Evolutionary conservation across 1,140 invertebrate genomes (phyloP).

Genomic region (Halictus rubicundus): DNA sequence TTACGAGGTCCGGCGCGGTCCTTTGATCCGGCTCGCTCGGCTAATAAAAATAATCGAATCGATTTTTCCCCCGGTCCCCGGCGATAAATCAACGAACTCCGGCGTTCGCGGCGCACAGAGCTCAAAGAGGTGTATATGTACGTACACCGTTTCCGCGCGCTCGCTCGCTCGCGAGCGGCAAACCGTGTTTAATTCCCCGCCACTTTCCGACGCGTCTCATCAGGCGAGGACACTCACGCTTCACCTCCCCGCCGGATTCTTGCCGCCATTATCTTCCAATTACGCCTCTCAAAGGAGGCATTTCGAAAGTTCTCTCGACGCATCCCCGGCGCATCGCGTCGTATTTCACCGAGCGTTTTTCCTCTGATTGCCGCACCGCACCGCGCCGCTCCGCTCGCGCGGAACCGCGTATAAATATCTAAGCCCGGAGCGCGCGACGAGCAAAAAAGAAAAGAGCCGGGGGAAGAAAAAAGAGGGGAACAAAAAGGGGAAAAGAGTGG

Average conservation of each 20-base stretch:
- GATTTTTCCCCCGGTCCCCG: too few species aligned
- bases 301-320: slow-evolving; percentile 25
- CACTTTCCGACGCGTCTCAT: not conserved
- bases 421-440: not conserved
- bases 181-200: not conserved
- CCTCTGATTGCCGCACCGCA: not conserved
- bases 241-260: not conserved
- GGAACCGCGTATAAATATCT: slow-evolving; percentile 32
- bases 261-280: slow-evolving; percentile 38
- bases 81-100: too few species aligned
- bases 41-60: too few species aligned
- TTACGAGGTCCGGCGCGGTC: too few species aligned
- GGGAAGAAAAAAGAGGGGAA: too few species aligned
- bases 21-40: too few species aligned
- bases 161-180: too few species aligned
- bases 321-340: slow-evolving; percentile 14
- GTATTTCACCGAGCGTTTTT: slow-evolving; percentile 33
- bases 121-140: too few species aligned
- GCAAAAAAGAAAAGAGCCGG: not conserved
- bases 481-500: not conserved
- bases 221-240: not conserved
- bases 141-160: too few species aligned
- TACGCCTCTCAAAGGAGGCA: slow-evolving; percentile 42
- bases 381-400: too few species aligned
- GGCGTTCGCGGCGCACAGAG: too few species aligned